Evolutionary conservation across 2,113 vertebrate species (phyloP).

Genomic region (Equus przewalskii): DNA sequence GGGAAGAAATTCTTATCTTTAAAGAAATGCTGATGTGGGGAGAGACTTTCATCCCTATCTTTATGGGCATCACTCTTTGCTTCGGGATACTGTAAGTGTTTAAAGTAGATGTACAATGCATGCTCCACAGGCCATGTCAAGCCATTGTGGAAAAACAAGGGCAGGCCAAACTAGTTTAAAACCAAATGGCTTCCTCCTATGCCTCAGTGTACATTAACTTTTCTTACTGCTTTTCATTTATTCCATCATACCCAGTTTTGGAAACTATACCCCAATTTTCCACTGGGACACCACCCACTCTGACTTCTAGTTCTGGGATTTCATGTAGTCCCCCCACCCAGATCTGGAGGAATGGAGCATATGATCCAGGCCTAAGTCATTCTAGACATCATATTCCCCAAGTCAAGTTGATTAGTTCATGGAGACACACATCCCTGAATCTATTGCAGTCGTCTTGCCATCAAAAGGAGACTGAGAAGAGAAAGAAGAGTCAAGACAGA

Average conservation of each 20-base stretch:
- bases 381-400: not conserved
- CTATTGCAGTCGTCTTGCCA: not conserved
- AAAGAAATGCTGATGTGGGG: too few species aligned
- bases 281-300: not conserved
- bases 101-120: too few species aligned
- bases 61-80: too few species aligned
- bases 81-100: too few species aligned
- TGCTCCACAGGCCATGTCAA: too few species aligned
- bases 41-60: too few species aligned
- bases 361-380: not conserved
- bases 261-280: not conserved
- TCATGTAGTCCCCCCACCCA: not conserved
- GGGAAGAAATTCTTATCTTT: too few species aligned
- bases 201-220: too few species aligned
- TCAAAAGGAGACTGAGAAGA: not conserved
- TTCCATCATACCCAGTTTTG: not conserved
- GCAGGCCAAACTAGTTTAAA: too few species aligned
- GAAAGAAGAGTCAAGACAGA: not conserved
- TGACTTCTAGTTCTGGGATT: not conserved
- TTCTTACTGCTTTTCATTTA: too few species aligned
- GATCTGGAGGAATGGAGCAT: not conserved
- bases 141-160: too few species aligned
- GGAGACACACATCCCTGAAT: not conserved
- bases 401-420: not conserved
- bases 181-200: too few species aligned